Conservation (phyloP, 2,888 invertebrate genomes). For the Sialis fuliginosa region DNA sequence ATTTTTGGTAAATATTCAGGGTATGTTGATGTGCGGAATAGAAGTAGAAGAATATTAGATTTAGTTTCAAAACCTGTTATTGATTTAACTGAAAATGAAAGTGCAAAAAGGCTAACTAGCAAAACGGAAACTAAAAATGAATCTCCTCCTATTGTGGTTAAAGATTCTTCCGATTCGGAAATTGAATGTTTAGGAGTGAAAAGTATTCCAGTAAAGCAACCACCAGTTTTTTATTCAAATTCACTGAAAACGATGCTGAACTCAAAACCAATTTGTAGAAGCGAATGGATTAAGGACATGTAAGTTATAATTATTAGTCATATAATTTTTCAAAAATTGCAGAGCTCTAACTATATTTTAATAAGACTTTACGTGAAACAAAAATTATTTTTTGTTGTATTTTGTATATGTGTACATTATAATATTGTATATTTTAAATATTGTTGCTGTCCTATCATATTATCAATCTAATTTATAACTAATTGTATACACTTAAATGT, state of each 20-base stretch:
- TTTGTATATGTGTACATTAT: too few species aligned
- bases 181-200: constrained; percentile 17
- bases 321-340: not conserved
- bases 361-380: not conserved
- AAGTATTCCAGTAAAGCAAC: not conserved
- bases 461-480: too few species aligned
- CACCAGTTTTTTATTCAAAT: constrained; percentile 20
- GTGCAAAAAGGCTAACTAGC: not conserved
- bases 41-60: constrained; percentile 10
- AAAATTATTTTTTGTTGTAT: not conserved
- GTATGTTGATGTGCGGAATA: constrained; percentile 11
- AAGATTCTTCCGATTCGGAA: constrained; percentile 22
- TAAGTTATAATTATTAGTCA: constrained; percentile 16
- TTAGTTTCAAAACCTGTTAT: constrained; percentile 9
- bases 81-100: constrained; percentile 10
- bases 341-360: not conserved
- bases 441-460: too few species aligned
- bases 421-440: too few species aligned
- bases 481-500: too few species aligned
- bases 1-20: constrained; percentile 7
- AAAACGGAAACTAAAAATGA: not conserved
- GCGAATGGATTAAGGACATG: constrained; percentile 35
- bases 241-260: constrained; percentile 37
- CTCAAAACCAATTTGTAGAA: constrained; percentile 28
- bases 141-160: constrained; percentile 13